Base-by-base conservation (phyloP, 2,113 vertebrate genomes). In the Leptosomus discolor region DNA sequence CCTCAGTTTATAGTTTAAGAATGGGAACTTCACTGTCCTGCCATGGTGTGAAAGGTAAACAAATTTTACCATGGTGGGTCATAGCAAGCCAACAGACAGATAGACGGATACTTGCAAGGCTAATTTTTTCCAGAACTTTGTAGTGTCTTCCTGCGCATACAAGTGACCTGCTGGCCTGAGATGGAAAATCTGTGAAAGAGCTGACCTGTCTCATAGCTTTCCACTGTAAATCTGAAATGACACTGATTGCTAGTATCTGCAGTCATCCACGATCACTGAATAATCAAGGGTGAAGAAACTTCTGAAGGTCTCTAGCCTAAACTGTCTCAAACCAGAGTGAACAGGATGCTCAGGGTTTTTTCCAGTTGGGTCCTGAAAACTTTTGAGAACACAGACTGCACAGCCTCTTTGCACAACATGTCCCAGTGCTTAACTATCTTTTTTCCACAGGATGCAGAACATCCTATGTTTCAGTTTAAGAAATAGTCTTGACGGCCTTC, bases 321-420 rank as follows among this genome's bases (percentile, higher is more conserved):
- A 48, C 6, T 58, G 11, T 29, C 29, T 41, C 36, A 58, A 56
- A 73, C 14, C 4, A 34, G 39, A 39, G 14, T 16, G 34, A 68
- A 16, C 7, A 80, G 21, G 29, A 39, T 58, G 32, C 50, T 85
- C 67, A 64, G 34, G 17, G 7, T 14, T 73, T 83, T 68, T 13
- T 48, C 23, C 6, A 9, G 3, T 5, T 56, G 22, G 4, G 13
- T 50, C 23, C 63, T 64, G 43, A 63, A 82, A 76, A 56, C 39
- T 45, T 37, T 51, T 2, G 3, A 68, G 22, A 58, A n/a, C 6
- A 54, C 41, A 68, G 41, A 46, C 16, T 27, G 10, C 18, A 77
- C 20, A 48, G 30, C 3, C 6, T 82, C 37, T 68, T 58, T 65
- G 36, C 20, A 41, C n/a, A 18, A 23, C 0, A 0, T 15, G n/a